phyloP scores from a whole-genome alignment of 2,888 invertebrate species.

The Chloroclysta siterata region DNA sequence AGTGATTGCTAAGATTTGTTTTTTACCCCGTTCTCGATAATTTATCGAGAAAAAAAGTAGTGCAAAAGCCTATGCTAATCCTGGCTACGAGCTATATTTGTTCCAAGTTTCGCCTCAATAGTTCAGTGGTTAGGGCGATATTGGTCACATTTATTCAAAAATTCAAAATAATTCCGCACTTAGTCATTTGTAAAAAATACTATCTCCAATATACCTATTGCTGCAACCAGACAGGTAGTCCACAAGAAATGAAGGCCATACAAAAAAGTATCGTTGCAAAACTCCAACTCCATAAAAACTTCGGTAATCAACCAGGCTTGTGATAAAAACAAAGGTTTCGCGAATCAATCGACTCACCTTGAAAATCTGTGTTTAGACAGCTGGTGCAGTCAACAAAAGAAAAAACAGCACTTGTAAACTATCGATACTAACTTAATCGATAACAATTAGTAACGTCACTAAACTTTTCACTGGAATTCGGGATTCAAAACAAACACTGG shows the following conservation, averaged over 20 bases:
- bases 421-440: conserved; percentile 29
- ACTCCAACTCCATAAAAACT: conserved; percentile 8
- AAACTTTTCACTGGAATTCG: conserved; percentile 36
- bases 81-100: too few relatives aligned
- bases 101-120: too few relatives aligned
- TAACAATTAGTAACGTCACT: conserved; percentile 27
- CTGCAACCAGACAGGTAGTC: background rate
- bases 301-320: conserved; percentile 6
- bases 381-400: conserved; percentile 64
- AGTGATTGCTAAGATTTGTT: too few relatives aligned
- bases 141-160: too few relatives aligned
- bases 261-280: conserved; percentile 7
- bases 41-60: too few relatives aligned
- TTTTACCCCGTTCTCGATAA: too few relatives aligned
- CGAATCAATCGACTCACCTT: conserved; percentile 71
- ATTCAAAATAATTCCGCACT: too few relatives aligned
- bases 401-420: conserved; percentile 41
- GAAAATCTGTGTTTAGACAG: conserved; percentile 76
- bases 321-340: conserved; percentile 46
- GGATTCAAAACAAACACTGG: conserved; percentile 34
- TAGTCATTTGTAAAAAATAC: too few relatives aligned
- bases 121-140: too few relatives aligned
- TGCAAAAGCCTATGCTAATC: too few relatives aligned
- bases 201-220: background rate
- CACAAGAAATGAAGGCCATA: conserved; percentile 3